Evolutionary conservation across 2,797 vertebrate species (phyloP), one percentile per base, ranked within the genome.

Genomic region (Meda fulgida): DNA sequence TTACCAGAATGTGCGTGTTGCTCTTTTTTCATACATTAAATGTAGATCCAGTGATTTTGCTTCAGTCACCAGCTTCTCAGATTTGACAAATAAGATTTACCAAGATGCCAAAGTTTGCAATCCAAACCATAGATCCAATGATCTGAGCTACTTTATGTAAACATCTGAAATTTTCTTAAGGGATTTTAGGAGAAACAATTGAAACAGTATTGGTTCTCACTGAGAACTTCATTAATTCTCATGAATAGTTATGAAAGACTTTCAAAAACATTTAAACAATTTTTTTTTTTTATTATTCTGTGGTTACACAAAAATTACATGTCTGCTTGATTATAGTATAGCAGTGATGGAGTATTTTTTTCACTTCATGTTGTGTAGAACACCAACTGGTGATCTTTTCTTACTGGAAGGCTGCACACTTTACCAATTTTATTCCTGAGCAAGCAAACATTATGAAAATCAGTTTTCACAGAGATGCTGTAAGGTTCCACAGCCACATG

Each of bases 341-440:
- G 31, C 73, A 76, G 21, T 55, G 51, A 36, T 55, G 19, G 19
- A 34, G 9, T 48, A 1, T 34, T 6, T n/a, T 55, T 34, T 53
- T 55, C 29, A 23, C 48, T 23, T 76, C 1, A 4, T 34, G 26
- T 34, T 51, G 18, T 76, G 51, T 8, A 5, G 29, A 51, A 55
- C 31, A 53, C 5, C 1, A 18, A 1, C 19, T 76, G 11, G 31
- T n/a, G 31, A 76, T 76, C 31, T 75, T 53, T 23, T 51, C 48
- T 55, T 76, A 55, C 73, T 76, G 6, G 31, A 77, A 77, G 51
- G 51, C 31, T 58, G 31, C 31, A 38, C 11, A 55, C 43, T 73
- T 73, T 73, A 73, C 21, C 21, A 36, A 55, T n/a, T 77, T 77
- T 77, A 53, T 76, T 76, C 48, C 48, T 34, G 73, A 55, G 31